Base-by-base conservation (phyloP, 2,797 vertebrate species). In the Acanthis flammea region DNA sequence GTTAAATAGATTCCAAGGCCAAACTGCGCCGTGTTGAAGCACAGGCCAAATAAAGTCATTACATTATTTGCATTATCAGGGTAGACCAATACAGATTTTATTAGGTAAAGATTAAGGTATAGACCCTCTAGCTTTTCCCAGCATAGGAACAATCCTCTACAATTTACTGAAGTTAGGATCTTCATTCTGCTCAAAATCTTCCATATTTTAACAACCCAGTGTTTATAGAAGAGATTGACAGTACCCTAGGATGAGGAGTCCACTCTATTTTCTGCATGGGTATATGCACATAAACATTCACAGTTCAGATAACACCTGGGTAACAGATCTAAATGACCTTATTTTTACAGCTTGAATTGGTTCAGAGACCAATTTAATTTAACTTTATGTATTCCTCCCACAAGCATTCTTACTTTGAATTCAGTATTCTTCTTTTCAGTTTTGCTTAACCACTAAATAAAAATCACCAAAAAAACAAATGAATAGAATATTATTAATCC, bases 361-460 rank as follows among this genome's bases (percentile, higher is more conserved):
- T 91, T 28, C 65, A 85, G 72, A 75, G 68, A 86, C n/a, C 28
- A 80, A n/a, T 89, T 91, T 89, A 71, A 91, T 91, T 87, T 87
- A 76, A 80, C 6, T 89, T 92, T 65, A 54, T 65, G 14, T 54
- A 77, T 71, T 92, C 42, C 30, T 85, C 31, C 53, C 53, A 71
- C 39, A 50, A 74, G 3, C 25, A 75, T 77, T 71, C 61, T 91
- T 65, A 71, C 35, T 94, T 71, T 22, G 35, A 84, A 87, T 76
- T 89, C 39, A 68, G 41, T 87, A 45, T 77, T 82, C 31, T 8
- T 19, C 33, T 90, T 79, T 51, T 58, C 61, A 72, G 25, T 74
- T 87, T 85, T 89, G 25, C 79, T 83, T 72, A 85, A 54, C 12
- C 12, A 51, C 57, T 82, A 92, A 96, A 79, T 55, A 86, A 86